Conservation (phyloP, 2,888 invertebrate genomes). For the Limnephilus rhombicus region DNA sequence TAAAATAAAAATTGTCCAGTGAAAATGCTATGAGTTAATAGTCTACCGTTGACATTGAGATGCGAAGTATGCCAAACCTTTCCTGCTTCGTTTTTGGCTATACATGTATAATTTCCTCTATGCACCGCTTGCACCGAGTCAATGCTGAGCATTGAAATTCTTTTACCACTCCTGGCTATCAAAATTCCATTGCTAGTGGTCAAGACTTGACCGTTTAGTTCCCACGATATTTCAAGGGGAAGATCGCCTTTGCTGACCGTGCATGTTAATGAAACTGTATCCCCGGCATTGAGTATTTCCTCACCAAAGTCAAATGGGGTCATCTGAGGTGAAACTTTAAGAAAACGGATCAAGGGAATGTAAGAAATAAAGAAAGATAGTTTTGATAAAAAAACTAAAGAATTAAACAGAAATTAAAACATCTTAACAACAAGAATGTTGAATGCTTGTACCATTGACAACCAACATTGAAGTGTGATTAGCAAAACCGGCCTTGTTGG, state of each 20-base stretch:
- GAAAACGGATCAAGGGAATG: constrained; percentile 63
- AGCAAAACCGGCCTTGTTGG: constrained; percentile 79
- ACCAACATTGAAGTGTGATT: constrained; percentile 75
- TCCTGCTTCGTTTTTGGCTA: constrained; percentile 78
- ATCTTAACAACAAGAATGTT: neutral
- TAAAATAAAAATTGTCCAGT: constrained; percentile 46
- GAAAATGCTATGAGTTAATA: constrained; percentile 41
- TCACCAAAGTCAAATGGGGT: constrained; percentile 80
- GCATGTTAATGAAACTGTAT: constrained; percentile 80
- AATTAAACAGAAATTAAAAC: constrained; percentile 2
- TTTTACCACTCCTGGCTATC: constrained; percentile 74
- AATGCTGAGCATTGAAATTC: constrained; percentile 78
- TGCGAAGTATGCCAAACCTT: constrained; percentile 75
- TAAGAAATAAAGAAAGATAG: constrained; percentile 58
- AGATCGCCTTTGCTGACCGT: constrained; percentile 83
- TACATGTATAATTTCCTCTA: constrained; percentile 79
- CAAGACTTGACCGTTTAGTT: constrained; percentile 73
- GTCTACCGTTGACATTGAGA: constrained; percentile 77
- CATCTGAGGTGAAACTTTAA: constrained; percentile 73
- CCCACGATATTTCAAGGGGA: constrained; percentile 82
- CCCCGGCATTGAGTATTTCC: constrained; percentile 81
- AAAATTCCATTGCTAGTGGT: constrained; percentile 76
- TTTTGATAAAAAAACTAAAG: constrained; percentile 6
- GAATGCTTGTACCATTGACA: constrained; percentile 72
- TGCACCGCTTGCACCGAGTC: constrained; percentile 78